Conservation (phyloP, 2,888 invertebrate species). For the Actias luna region DNA sequence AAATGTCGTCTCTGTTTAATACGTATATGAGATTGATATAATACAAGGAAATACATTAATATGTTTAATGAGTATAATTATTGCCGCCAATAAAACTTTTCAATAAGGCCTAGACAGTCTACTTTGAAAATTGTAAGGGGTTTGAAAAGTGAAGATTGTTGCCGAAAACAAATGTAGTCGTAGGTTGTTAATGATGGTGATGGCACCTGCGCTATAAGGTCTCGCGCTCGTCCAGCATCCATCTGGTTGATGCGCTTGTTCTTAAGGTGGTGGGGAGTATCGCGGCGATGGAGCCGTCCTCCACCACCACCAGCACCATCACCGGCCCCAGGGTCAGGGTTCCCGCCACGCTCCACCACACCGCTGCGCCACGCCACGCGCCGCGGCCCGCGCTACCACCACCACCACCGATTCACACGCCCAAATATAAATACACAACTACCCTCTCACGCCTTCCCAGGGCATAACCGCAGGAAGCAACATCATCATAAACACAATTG, state of each 20-base stretch:
- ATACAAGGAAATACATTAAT: too few relatives aligned
- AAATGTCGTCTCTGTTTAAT: too few relatives aligned
- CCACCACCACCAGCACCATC: constrained; percentile 82
- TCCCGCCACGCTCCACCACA: constrained; percentile 49
- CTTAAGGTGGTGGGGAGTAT: constrained; percentile 99
- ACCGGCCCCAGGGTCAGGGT: constrained; percentile 48
- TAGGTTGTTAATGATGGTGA: background rate
- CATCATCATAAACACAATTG: background rate
- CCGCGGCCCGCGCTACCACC: constrained; percentile 48
- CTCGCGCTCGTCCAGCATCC: constrained; percentile 67
- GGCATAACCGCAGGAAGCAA: background rate
- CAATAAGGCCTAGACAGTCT: too few relatives aligned
- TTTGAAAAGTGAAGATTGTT: constrained; percentile 16
- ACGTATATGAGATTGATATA: too few relatives aligned
- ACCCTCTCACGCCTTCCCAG: background rate
- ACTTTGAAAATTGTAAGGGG: too few relatives aligned
- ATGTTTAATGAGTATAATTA: too few relatives aligned
- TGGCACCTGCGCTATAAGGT: constrained; percentile 75
- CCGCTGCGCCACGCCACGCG: constrained; percentile 81
- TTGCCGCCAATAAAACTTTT: too few relatives aligned
- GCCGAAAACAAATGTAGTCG: constrained; percentile 1
- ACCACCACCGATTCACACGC: constrained; percentile 45
- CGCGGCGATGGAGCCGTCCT: constrained; percentile 91
- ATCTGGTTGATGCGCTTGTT: constrained; percentile 92
- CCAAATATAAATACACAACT: constrained; percentile 9